phyloP scores from a whole-genome alignment of 2,113 vertebrate genomes.

The Phylloscopus trochiloides region DNA sequence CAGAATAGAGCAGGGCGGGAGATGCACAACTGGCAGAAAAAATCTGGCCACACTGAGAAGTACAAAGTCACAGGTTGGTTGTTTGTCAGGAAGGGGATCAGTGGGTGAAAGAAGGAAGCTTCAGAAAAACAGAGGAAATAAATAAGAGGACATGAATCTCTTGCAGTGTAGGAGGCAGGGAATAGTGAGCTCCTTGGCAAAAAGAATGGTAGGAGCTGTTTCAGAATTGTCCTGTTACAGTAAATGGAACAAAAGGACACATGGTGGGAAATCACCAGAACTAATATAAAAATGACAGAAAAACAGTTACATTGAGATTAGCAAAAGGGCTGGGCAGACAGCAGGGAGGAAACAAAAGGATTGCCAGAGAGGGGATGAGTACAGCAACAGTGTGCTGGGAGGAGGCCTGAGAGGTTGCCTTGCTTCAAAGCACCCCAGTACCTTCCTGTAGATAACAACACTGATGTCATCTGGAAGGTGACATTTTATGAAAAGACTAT shows the following conservation, averaged over 20 bases:
- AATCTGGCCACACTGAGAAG: background rate
- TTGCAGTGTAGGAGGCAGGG: accelerated
- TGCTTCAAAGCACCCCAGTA: background rate
- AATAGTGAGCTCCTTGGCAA: background rate
- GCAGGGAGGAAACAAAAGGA: background rate
- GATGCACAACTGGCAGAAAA: background rate
- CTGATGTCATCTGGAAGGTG: background rate
- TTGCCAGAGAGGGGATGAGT: background rate
- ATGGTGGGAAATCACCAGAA: background rate
- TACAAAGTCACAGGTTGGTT: background rate
- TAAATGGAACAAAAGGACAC: background rate
- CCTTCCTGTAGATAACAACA: background rate
- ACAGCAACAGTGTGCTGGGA: background rate
- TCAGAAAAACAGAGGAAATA: background rate
- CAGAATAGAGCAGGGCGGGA: background rate
- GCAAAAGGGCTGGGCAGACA: background rate
- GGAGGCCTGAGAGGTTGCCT: background rate
- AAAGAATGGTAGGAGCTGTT: background rate
- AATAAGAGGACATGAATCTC: background rate
- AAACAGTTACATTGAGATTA: background rate
- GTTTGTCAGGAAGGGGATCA: background rate
- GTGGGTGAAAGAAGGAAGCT: background rate
- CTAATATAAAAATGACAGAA: background rate
- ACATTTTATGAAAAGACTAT: background rate
- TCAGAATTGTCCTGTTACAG: background rate